Evolutionary conservation across 2,113 vertebrate genomes (phyloP).

Genomic region (Nycticebus coucang): DNA sequence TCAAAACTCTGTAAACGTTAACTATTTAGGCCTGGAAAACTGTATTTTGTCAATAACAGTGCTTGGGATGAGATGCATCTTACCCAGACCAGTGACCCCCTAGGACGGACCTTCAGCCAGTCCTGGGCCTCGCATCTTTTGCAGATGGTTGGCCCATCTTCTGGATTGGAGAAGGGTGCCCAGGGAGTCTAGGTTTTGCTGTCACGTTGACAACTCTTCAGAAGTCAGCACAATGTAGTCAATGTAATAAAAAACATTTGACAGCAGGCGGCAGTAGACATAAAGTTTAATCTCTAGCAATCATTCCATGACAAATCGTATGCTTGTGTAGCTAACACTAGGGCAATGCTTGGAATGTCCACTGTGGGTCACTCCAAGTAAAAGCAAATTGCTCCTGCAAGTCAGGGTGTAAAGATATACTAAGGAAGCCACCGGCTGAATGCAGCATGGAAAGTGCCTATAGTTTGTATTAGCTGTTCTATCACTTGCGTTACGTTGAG

Average conservation of each 20-base stretch:
- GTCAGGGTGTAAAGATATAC: background rate
- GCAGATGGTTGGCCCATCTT: too few species aligned
- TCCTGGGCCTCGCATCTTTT: background rate
- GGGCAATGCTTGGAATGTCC: too few species aligned
- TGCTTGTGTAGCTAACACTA: background rate
- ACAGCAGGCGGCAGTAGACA: background rate
- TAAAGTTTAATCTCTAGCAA: background rate
- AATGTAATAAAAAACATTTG: background rate
- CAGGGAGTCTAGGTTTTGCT: background rate
- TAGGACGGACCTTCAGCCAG: background rate
- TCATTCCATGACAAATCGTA: background rate
- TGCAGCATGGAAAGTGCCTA: background rate
- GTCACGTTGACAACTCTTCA: background rate
- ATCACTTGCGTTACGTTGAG: background rate
- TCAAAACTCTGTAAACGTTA: background rate
- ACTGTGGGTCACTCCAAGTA: too few species aligned
- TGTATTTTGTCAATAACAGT: background rate
- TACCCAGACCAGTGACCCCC: background rate
- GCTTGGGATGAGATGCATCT: background rate
- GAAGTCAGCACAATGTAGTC: background rate
- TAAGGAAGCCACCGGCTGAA: background rate
- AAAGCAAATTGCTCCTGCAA: too few species aligned
- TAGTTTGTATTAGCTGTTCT: background rate
- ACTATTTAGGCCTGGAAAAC: background rate
- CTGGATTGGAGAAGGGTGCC: background rate